phyloP scores from a whole-genome alignment of 2,113 vertebrate genomes.

The Aythya baeri region DNA sequence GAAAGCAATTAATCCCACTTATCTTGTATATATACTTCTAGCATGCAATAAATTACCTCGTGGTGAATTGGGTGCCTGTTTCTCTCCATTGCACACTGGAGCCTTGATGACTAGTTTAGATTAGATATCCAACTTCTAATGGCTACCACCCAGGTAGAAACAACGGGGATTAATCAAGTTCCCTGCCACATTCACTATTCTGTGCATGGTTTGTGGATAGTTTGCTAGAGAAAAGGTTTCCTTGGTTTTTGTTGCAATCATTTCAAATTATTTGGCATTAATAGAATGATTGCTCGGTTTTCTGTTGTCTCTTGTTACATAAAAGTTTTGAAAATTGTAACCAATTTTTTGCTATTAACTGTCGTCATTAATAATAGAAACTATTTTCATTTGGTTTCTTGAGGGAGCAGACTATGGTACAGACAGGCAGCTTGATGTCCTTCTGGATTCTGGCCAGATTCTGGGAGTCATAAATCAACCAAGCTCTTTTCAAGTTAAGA shows the following conservation, averaged over 20 bases:
- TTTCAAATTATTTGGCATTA: background rate
- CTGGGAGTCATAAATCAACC: background rate
- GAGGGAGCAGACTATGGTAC: background rate
- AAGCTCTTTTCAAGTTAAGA: background rate
- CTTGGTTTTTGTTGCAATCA: background rate
- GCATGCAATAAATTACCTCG: background rate
- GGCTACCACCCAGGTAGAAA: constrained; percentile 34
- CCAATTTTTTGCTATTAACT: background rate
- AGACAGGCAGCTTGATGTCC: background rate
- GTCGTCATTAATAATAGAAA: background rate
- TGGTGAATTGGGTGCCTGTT: background rate
- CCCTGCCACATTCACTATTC: background rate
- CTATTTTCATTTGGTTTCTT: background rate
- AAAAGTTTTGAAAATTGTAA: background rate
- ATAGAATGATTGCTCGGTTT: background rate
- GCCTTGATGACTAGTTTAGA: constrained; percentile 42
- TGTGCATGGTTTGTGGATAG: background rate
- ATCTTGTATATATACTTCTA: background rate
- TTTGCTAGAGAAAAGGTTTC: background rate
- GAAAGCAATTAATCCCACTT: constrained; percentile 25
- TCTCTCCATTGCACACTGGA: background rate
- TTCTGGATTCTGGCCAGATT: background rate
- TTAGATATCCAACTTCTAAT: background rate
- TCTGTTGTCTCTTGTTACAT: background rate
- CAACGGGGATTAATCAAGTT: constrained; percentile 1